These are phyloP conservation scores for Athrips mouffetella DNA, from an alignment of 2,888 invertebrate species.

Conservation along the genomic window DNA sequence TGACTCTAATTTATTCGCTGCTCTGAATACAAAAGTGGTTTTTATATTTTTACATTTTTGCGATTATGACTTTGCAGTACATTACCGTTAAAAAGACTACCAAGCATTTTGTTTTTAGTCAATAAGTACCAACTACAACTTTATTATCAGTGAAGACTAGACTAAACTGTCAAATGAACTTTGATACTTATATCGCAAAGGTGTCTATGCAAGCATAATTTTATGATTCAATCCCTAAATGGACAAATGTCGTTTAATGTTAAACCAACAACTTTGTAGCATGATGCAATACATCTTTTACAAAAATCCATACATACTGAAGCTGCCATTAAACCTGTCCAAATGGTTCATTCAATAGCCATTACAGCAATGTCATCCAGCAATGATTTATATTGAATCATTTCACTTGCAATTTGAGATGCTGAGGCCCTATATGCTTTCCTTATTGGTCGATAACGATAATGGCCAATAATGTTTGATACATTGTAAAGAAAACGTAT, in stretches of 20 bases:
- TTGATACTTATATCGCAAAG: no score
- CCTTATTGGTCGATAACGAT: no score
- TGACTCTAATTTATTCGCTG: slow-evolving; percentile 10
- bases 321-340: slow-evolving; percentile 28
- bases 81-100: no score
- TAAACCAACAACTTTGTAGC: slow-evolving; percentile 8
- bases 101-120: no score
- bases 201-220: neutral
- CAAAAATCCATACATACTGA: slow-evolving; percentile 27
- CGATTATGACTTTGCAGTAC: no score
- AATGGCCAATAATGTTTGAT: neutral
- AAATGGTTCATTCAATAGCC: slow-evolving; percentile 35
- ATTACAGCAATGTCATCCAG: slow-evolving; percentile 39
- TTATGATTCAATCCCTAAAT: neutral
- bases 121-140: neutral
- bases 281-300: slow-evolving; percentile 23
- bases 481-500: neutral
- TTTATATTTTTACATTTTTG: no score
- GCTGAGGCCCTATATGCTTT: neutral
- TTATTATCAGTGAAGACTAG: no score
- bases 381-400: slow-evolving; percentile 45
- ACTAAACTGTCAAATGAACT: no score
- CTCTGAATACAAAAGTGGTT: slow-evolving; percentile 2
- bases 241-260: neutral
- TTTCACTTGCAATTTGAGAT: neutral